A percentile compares a stretch with the other conserved stretches of the same genome.
Evolutionary conservation across 1,140 invertebrate genomes (phyloP).

Genomic region (Ceratosolen fusciceps): DNA sequence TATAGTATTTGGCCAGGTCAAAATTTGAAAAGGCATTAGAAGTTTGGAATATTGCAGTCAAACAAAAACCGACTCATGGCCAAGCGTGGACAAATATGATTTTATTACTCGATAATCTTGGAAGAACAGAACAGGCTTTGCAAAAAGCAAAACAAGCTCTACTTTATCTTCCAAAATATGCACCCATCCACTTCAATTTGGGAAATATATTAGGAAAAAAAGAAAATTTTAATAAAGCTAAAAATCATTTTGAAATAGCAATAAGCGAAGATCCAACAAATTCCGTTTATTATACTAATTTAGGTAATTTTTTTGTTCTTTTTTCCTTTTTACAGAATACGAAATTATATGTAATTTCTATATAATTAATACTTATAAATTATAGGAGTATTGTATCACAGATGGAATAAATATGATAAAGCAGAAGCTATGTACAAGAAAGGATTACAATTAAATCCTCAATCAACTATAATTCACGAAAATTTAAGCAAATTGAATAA

Average conservation of each 20-base stretch:
- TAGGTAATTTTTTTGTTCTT: slow-evolving; percentile 80
- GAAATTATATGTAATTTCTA: slow-evolving; percentile 28
- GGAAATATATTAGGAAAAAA: slow-evolving; percentile 91
- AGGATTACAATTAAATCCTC: slow-evolving; percentile 82
- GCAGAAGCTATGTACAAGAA: slow-evolving; percentile 83
- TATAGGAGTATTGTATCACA: slow-evolving; percentile 92
- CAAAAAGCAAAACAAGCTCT: slow-evolving; percentile 80
- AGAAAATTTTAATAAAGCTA: slow-evolving; percentile 82
- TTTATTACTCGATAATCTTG: slow-evolving; percentile 87
- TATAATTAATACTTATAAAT: slow-evolving; percentile 48
- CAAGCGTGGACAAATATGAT: slow-evolving; percentile 94
- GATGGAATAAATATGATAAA: slow-evolving; percentile 85
- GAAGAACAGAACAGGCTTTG: slow-evolving; percentile 78
- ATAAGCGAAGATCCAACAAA: slow-evolving; percentile 79
- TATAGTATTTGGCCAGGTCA: slow-evolving; percentile 77
- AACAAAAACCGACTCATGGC: slow-evolving; percentile 81
- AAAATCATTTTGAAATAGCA: slow-evolving; percentile 84
- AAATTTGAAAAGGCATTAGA: slow-evolving; percentile 74
- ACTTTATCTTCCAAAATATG: slow-evolving; percentile 78
- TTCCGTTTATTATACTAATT: slow-evolving; percentile 85
- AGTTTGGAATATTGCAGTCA: slow-evolving; percentile 87
- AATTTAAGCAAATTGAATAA: slow-evolving; percentile 75
- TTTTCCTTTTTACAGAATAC: slow-evolving; percentile 18
- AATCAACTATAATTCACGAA: slow-evolving; percentile 75
- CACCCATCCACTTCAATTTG: slow-evolving; percentile 86